These are phyloP conservation scores for Astyanax mexicanus DNA, from an alignment of 2,797 vertebrate species.

Conservation along the genomic window DNA sequence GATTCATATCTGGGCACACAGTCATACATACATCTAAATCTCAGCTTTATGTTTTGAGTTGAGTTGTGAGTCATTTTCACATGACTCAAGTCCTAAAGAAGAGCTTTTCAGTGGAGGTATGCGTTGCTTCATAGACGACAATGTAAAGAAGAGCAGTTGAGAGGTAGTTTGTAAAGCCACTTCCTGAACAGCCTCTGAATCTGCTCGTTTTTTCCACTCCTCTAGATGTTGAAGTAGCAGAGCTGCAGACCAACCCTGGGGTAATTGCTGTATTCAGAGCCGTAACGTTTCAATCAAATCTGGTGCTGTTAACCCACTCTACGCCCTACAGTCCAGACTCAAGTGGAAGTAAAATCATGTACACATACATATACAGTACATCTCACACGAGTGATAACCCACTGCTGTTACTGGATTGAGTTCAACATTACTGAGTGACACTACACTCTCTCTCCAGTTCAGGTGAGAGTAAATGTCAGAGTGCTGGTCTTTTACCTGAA, in stretches of 20 bases:
- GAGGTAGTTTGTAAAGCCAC: too few relatives aligned
- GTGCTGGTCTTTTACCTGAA: background rate
- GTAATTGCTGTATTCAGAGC: background rate
- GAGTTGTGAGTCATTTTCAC: too few relatives aligned
- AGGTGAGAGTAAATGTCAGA: background rate
- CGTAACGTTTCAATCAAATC: background rate
- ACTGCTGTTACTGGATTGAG: background rate
- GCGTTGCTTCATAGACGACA: too few relatives aligned
- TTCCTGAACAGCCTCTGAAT: too few relatives aligned
- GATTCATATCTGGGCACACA: too few relatives aligned
- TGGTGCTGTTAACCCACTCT: background rate
- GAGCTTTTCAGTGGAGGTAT: too few relatives aligned
- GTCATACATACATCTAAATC: too few relatives aligned
- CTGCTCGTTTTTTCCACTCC: too few relatives aligned
- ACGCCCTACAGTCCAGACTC: constrained; percentile 12
- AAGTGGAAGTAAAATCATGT: background rate
- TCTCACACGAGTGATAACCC: background rate
- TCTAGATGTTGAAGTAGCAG: background rate
- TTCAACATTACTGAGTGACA: background rate
- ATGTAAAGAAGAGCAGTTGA: too few relatives aligned
- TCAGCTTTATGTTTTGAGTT: too few relatives aligned
- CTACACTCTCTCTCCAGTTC: background rate
- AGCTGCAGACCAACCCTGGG: background rate
- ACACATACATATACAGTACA: background rate
- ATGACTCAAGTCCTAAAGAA: too few relatives aligned